These are phyloP conservation scores for Lamellibrachia satsuma DNA, from an alignment of 2,888 invertebrate species.

Conservation along the genomic window DNA sequence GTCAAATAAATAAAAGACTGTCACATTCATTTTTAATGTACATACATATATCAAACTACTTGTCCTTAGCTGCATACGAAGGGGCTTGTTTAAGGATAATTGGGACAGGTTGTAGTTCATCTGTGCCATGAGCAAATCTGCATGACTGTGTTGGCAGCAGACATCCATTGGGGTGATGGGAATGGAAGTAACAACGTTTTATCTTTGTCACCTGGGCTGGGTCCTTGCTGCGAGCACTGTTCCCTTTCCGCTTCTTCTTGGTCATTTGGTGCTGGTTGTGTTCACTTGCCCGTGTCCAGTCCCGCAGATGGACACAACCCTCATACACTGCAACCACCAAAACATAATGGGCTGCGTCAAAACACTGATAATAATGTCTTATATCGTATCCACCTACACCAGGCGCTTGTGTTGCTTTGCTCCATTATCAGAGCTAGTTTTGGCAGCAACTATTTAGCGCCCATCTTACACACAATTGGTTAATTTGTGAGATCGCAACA, in stretches of 20 bases:
- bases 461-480: too few species aligned
- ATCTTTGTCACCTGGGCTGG: slow-evolving; percentile 33
- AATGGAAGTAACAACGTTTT: slow-evolving; percentile 80
- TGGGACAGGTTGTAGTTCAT: slow-evolving; percentile 31
- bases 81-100: background rate
- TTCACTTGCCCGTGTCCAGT: slow-evolving; percentile 48
- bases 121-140: slow-evolving; percentile 75
- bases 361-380: too few species aligned
- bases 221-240: slow-evolving; percentile 31
- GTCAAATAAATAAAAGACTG: background rate
- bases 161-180: slow-evolving; percentile 88
- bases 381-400: too few species aligned
- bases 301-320: slow-evolving; percentile 54
- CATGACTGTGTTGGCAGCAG: slow-evolving; percentile 75
- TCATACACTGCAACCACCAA: slow-evolving; percentile 49
- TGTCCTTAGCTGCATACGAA: background rate
- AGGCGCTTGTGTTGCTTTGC: too few species aligned
- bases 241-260: slow-evolving; percentile 38
- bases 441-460: too few species aligned
- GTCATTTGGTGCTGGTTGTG: slow-evolving; percentile 41
- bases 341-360: too few species aligned
- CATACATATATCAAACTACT: background rate
- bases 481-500: too few species aligned
- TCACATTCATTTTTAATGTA: background rate
- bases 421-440: too few species aligned